A percentile compares a stretch with the other conserved stretches of the same genome.
These are phyloP conservation scores for Elgaria multicarinata DNA, from an alignment of 2,113 vertebrate genomes.

Conservation along the genomic window DNA sequence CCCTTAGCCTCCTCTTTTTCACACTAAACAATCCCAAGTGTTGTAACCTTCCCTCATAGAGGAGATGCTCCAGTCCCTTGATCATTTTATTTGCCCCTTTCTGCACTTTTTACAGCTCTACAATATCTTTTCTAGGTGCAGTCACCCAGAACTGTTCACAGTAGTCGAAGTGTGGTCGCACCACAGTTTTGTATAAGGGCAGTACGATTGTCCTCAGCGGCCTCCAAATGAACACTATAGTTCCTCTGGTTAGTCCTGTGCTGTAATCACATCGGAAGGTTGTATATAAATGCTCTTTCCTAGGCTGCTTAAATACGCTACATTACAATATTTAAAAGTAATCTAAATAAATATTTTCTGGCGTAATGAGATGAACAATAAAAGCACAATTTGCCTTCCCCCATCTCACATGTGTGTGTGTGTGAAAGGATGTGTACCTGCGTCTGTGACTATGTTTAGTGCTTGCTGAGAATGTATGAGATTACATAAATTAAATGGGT, in stretches of 20 bases:
- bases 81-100: too few relatives aligned
- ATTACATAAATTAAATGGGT: background rate
- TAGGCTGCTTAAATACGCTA: background rate
- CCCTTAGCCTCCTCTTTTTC: too few relatives aligned
- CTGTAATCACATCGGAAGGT: background rate
- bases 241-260: background rate
- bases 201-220: conserved; percentile 16
- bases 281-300: conserved; percentile 1
- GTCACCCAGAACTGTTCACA: too few relatives aligned
- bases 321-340: background rate
- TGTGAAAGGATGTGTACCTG: too few relatives aligned
- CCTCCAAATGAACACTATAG: conserved; percentile 18
- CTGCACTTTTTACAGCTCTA: too few relatives aligned
- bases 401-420: background rate
- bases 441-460: too few relatives aligned
- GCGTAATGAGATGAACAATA: background rate
- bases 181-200: background rate
- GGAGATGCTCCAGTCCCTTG: too few relatives aligned
- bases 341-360: background rate
- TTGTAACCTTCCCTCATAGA: too few relatives aligned
- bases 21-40: too few relatives aligned
- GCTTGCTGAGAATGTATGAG: background rate
- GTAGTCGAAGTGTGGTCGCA: too few relatives aligned
- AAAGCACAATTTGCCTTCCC: background rate
- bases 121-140: too few relatives aligned